These are phyloP conservation scores for Acrocera orbiculus DNA, from an alignment of 2,888 invertebrate species.

Conservation along the genomic window DNA sequence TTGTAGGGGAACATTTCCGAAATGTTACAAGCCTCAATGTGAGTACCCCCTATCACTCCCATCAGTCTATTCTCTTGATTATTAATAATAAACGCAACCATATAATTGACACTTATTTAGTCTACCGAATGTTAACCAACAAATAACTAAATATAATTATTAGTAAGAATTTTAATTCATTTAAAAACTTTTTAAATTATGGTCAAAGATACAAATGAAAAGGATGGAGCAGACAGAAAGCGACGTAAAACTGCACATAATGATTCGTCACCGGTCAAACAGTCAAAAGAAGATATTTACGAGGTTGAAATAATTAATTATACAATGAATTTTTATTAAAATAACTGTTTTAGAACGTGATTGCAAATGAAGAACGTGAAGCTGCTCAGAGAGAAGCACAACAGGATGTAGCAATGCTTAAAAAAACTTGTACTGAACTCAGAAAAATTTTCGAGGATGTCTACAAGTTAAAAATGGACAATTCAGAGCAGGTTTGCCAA, in stretches of 20 bases:
- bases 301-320: conserved; percentile 4
- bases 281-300: conserved; percentile 10
- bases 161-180: too few species aligned
- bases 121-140: too few species aligned
- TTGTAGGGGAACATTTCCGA: too few species aligned
- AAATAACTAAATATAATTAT: too few species aligned
- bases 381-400: conserved; percentile 7
- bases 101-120: too few species aligned
- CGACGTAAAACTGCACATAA: conserved; percentile 7
- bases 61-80: too few species aligned
- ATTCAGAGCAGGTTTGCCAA: conserved; percentile 30
- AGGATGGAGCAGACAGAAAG: conserved; percentile 9
- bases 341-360: conserved; percentile 8
- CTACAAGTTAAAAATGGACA: conserved; percentile 42
- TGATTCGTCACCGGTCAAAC: conserved; percentile 7
- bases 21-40: too few species aligned
- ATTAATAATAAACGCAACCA: too few species aligned
- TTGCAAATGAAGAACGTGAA: conserved; percentile 11
- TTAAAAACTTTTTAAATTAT: too few species aligned
- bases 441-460: conserved; percentile 51
- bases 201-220: conserved; percentile 8
- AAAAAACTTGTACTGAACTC: conserved; percentile 42
- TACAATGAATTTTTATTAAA: neutral
- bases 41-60: too few species aligned
- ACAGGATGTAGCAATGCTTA: conserved; percentile 10